phyloP scores from a whole-genome alignment of 1,140 invertebrate species.

The Solenopsis invicta region DNA sequence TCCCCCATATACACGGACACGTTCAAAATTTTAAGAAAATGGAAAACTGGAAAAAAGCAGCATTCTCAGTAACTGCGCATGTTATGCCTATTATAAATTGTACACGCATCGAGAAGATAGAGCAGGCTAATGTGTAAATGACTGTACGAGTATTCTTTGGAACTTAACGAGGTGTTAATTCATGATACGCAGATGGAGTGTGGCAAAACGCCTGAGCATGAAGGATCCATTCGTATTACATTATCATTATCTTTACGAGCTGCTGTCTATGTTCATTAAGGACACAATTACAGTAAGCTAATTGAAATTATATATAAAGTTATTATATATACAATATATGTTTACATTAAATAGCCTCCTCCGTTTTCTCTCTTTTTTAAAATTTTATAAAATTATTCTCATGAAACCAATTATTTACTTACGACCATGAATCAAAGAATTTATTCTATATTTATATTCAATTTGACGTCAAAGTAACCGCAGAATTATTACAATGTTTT shows the following conservation, averaged over 20 bases:
- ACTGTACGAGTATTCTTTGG: constrained; percentile 64
- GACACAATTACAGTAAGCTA: background rate
- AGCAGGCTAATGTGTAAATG: constrained; percentile 66
- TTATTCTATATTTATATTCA: background rate
- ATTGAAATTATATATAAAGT: background rate
- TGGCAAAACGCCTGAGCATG: constrained; percentile 43
- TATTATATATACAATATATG: background rate
- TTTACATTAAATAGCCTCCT: background rate
- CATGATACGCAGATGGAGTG: constrained; percentile 55
- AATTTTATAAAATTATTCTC: constrained; percentile 14
- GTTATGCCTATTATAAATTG: constrained; percentile 39
- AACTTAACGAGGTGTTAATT: constrained; percentile 75
- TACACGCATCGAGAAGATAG: constrained; percentile 46
- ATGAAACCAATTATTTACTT: background rate
- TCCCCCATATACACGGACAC: too few relatives aligned
- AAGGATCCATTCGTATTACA: constrained; percentile 45
- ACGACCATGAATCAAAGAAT: background rate
- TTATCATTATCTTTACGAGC: constrained; percentile 51
- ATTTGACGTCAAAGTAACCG: background rate
- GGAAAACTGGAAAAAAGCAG: background rate
- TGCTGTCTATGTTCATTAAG: background rate
- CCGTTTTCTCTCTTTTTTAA: background rate
- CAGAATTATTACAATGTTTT: background rate
- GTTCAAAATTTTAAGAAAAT: constrained; percentile 17
- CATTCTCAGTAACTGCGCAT: constrained; percentile 44